Conservation (phyloP, 2,797 vertebrate genomes). For the Lutjanus argentimaculatus region DNA sequence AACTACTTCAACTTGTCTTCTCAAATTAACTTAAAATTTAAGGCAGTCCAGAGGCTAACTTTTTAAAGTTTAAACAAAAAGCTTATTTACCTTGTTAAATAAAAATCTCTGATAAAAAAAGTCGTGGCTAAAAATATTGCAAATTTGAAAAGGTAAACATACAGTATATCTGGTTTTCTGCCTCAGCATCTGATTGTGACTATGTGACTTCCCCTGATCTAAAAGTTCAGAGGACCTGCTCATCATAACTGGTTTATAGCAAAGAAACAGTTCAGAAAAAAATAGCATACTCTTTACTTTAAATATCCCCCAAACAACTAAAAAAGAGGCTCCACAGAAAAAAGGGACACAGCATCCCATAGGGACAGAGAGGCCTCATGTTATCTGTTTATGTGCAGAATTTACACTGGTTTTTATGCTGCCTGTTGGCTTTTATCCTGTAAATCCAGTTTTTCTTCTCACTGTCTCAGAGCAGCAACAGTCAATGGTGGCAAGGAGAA, state of each 20-base stretch:
- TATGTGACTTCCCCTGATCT: neutral
- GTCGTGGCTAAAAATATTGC: neutral
- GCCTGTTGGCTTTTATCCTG: neutral
- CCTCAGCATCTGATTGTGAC: too few relatives aligned
- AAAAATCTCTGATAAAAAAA: too few relatives aligned
- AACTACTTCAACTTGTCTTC: too few relatives aligned
- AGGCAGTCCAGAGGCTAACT: too few relatives aligned
- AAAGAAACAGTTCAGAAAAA: neutral
- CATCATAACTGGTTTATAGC: too few relatives aligned
- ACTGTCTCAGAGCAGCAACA: too few relatives aligned
- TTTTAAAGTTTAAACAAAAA: too few relatives aligned
- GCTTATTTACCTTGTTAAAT: too few relatives aligned
- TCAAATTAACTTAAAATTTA: too few relatives aligned
- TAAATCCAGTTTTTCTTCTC: neutral
- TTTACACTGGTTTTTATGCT: neutral
- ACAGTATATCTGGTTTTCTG: neutral
- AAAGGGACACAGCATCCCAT: neutral
- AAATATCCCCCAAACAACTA: neutral
- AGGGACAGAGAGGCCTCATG: neutral
- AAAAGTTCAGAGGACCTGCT: neutral
- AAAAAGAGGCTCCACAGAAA: neutral
- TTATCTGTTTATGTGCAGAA: neutral
- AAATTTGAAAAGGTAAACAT: neutral
- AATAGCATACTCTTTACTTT: constrained; percentile 5
- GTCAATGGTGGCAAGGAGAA: neutral